Conservation (phyloP, 1,140 invertebrate genomes). For the Hypothenemus hampei region DNA sequence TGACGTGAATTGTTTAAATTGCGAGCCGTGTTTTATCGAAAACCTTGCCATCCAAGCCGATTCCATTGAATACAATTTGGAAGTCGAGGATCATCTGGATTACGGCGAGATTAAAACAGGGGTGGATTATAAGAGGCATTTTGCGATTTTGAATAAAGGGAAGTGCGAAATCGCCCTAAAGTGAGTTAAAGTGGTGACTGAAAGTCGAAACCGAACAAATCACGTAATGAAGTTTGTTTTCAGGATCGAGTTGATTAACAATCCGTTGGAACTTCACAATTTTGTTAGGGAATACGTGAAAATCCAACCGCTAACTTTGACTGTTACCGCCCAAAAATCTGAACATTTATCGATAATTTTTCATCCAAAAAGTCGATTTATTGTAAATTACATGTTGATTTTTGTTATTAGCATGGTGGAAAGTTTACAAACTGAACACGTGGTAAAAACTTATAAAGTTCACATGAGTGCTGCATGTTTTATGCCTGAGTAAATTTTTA, state of each 20-base stretch:
- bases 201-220: no score
- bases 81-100: slow-evolving; percentile 21
- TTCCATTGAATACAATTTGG: slow-evolving; percentile 24
- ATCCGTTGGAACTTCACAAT: slow-evolving; percentile 10
- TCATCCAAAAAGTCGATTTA: slow-evolving; percentile 10
- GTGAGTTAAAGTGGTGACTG: slow-evolving; percentile 6
- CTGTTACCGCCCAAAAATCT: slow-evolving; percentile 11
- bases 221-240: background rate
- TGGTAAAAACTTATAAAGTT: slow-evolving; percentile 13
- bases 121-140: slow-evolving; percentile 17
- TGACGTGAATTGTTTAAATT: slow-evolving; percentile 23
- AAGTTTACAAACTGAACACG: slow-evolving; percentile 1
- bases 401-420: slow-evolving; percentile 14
- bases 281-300: slow-evolving; percentile 11
- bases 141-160: slow-evolving; percentile 21
- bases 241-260: slow-evolving; percentile 6
- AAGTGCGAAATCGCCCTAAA: slow-evolving; percentile 14
- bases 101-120: slow-evolving; percentile 29
- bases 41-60: slow-evolving; percentile 15
- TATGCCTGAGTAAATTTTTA: slow-evolving; percentile 13
- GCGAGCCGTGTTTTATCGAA: slow-evolving; percentile 25
- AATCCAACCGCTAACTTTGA: slow-evolving; percentile 1
- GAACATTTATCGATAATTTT: slow-evolving; percentile 2
- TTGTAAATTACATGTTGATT: background rate
- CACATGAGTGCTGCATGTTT: background rate